These are phyloP conservation scores for Sitodiplosis mosellana DNA, from an alignment of 1,140 invertebrate genomes.

Conservation along the genomic window DNA sequence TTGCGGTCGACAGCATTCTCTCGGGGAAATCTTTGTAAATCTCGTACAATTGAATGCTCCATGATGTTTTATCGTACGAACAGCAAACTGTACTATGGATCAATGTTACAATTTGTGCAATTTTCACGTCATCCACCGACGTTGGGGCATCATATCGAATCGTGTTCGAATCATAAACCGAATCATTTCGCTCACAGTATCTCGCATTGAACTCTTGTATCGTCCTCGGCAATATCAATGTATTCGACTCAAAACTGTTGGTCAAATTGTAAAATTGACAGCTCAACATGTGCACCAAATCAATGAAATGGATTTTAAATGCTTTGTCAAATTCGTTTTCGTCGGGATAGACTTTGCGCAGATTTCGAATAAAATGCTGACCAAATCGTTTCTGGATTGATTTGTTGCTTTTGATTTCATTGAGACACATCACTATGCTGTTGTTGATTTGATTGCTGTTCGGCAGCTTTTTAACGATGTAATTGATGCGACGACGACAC, in stretches of 20 bases:
- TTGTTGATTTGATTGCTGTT: constrained; percentile 14
- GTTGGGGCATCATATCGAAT: constrained; percentile 21
- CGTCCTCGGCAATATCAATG: not conserved
- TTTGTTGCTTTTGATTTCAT: constrained; percentile 15
- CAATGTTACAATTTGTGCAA: constrained; percentile 29
- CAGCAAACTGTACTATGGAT: constrained; percentile 42
- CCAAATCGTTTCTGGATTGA: constrained; percentile 6
- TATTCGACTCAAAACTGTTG: not conserved
- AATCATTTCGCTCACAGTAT: not conserved
- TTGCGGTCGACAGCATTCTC: constrained; percentile 32
- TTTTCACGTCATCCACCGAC: constrained; percentile 29
- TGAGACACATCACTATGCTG: constrained; percentile 17
- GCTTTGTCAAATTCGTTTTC: constrained; percentile 20
- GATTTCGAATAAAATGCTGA: not conserved
- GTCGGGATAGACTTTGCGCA: constrained; percentile 3
- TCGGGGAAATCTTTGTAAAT: constrained; percentile 54
- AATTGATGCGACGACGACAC: constrained; percentile 41
- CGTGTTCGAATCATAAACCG: constrained; percentile 12
- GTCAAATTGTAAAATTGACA: not conserved
- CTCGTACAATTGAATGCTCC: constrained; percentile 44
- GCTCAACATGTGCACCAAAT: constrained; percentile 13
- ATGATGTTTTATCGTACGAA: constrained; percentile 36
- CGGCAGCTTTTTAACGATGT: constrained; percentile 33
- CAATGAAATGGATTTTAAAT: constrained; percentile 22
- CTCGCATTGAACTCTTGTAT: not conserved